Base-by-base conservation (phyloP, 2,797 vertebrate genomes). In the Urosaurus nigricauda region DNA sequence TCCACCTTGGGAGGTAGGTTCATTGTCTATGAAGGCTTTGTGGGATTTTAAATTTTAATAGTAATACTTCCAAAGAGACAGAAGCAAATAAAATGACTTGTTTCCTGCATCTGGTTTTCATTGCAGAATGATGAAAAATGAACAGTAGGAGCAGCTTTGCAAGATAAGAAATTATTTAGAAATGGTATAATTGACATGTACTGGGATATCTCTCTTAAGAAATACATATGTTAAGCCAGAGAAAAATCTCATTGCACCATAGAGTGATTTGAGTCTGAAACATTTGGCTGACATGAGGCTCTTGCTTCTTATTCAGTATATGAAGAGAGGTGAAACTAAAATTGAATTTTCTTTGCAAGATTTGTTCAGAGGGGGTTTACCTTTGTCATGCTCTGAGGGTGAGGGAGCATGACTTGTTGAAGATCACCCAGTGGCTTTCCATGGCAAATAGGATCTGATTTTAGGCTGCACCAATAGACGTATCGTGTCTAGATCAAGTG, bases 121-220 rank as follows among this genome's bases (percentile, higher is more conserved):
- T 60, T 40, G 37, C 65, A 51, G 47, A 37, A 14, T 58, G 51
- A 60, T 58, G 17, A 80, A 89, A 89, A 84, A 73, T 60, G 29
- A 84, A 88, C 14, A 26, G 51, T 35, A 68, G 5, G 58, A 79
- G 85, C 43, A 35, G 63, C 26, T 79, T 26, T n/a, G 29, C 29
- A 77, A 63, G 85, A 37, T 17, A 79, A 79, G 43, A 53, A 79
- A 68, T 86, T 79, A 70, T 79, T 87, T 70, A 40, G 77, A 37
- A 47, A n/a, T 37, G 43, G 21, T 53, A n/a, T 37, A 79, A 86
- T 53, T 47, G 77, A 79, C 32, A 70, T 37, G 32, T 68, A 26
- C 21, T 29, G 63, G 63, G 35, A 37, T 37, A 47, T 65, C 47
- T 32, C 51, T 63, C 29, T 75, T 60, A 74, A 75, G n/a, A 84